A percentile compares a stretch with the other conserved stretches of the same genome.
These are phyloP conservation scores for Branchellion lobata DNA, from an alignment of 2,888 invertebrate species.

Conservation along the genomic window DNA sequence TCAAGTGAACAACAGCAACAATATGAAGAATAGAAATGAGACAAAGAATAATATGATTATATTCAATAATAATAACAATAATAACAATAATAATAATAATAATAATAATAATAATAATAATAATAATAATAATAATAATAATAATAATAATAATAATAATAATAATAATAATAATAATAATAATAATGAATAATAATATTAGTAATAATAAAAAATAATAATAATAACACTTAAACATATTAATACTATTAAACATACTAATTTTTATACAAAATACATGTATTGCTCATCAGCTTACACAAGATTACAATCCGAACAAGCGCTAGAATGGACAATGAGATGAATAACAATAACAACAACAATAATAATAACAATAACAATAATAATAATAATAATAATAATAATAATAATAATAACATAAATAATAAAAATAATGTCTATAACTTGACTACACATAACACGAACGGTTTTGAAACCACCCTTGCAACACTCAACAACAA, in stretches of 20 bases:
- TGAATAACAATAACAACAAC: constrained; percentile 14
- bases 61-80: background rate
- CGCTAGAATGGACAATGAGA: background rate
- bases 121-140: background rate
- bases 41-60: background rate
- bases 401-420: constrained; percentile 4
- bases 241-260: background rate
- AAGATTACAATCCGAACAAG: too few species aligned
- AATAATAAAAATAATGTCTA: background rate
- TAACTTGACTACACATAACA: background rate
- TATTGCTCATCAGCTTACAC: too few species aligned
- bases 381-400: constrained; percentile 2
- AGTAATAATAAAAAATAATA: background rate
- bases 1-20: too few species aligned
- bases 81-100: background rate
- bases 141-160: background rate
- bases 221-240: background rate
- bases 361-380: constrained; percentile 8
- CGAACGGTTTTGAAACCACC: background rate
- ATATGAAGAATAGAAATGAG: too few species aligned
- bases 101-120: background rate
- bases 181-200: background rate
- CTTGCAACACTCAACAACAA: background rate
- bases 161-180: background rate
- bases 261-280: background rate